These are phyloP conservation scores for Galbula dea DNA, from an alignment of 2,113 vertebrate genomes.

Conservation along the genomic window DNA sequence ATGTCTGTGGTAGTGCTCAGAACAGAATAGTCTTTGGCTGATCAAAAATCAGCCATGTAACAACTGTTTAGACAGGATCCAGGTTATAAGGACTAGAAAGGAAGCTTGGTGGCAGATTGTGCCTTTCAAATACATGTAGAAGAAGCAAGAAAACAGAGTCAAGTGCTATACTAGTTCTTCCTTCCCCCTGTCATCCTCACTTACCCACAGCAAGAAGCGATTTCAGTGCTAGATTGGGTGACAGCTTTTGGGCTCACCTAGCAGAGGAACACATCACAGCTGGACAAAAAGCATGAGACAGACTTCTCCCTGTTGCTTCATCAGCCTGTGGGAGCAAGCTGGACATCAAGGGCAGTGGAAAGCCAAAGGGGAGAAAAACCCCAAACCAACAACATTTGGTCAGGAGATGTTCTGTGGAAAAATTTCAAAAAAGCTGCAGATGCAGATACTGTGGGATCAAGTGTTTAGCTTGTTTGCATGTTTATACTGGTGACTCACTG, in stretches of 20 bases:
- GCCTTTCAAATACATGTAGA: background rate
- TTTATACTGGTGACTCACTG: background rate
- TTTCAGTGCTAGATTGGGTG: background rate
- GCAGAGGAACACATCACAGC: background rate
- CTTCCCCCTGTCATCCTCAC: background rate
- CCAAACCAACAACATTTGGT: background rate
- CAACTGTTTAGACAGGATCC: background rate
- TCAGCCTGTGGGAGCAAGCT: background rate
- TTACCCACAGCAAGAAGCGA: background rate
- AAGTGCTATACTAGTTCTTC: background rate
- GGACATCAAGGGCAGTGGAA: background rate
- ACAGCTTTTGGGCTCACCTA: background rate
- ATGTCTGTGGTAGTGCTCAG: background rate
- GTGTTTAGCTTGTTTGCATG: background rate
- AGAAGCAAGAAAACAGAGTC: background rate
- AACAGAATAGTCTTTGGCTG: background rate
- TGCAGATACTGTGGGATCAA: background rate
- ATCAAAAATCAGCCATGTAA: background rate
- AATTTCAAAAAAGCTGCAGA: background rate
- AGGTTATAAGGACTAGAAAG: background rate
- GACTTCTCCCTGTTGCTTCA: background rate
- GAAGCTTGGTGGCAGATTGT: background rate
- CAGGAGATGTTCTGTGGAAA: background rate
- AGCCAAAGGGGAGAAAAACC: background rate
- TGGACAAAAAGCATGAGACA: background rate